Conservation (phyloP, 2,113 vertebrate species). For the Nesoenas mayeri region DNA sequence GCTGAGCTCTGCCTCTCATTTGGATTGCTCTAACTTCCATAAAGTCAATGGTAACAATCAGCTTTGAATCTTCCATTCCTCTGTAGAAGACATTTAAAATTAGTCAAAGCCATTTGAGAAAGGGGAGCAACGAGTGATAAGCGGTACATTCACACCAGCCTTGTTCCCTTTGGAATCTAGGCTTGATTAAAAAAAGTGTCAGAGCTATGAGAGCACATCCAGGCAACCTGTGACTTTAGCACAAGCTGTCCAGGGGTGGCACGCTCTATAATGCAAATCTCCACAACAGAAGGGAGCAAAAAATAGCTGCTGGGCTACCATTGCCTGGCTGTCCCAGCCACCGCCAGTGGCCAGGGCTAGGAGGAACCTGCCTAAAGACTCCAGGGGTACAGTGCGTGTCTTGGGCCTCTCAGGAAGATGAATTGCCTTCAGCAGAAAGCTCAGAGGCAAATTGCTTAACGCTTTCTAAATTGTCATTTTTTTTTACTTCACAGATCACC, state of each 20-base stretch:
- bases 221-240: background rate
- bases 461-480: background rate
- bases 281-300: background rate
- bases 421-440: background rate
- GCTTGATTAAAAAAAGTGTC: background rate
- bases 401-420: background rate
- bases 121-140: background rate
- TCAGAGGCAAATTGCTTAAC: background rate
- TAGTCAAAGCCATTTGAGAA: background rate
- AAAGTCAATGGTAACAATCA: background rate
- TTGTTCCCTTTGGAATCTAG: background rate
- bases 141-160: background rate
- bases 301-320: background rate
- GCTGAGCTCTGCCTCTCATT: background rate
- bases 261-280: background rate
- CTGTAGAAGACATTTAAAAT: background rate
- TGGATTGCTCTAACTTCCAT: background rate
- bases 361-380: background rate
- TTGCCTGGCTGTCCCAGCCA: background rate
- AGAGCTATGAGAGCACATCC: background rate
- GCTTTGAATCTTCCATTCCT: background rate
- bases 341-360: background rate
- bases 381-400: fast-evolving
- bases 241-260: background rate
- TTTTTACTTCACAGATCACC: background rate